These are phyloP conservation scores for Oegoconia quadripuncta DNA, from an alignment of 2,888 invertebrate genomes.

Conservation along the genomic window DNA sequence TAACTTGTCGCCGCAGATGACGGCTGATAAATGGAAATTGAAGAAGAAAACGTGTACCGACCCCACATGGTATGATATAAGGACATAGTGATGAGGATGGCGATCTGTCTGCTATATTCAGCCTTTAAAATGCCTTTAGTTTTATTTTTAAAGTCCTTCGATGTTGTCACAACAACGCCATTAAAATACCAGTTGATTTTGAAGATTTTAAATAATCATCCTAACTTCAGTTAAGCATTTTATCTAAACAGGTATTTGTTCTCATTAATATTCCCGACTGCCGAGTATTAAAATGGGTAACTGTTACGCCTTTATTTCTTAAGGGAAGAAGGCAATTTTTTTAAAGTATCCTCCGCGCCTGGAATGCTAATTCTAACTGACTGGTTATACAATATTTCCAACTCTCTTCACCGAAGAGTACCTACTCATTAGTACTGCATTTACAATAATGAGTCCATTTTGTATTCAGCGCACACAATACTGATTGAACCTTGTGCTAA, in stretches of 20 bases:
- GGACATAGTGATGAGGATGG: too few relatives aligned
- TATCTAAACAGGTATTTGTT: slow-evolving; percentile 4
- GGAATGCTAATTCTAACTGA: slow-evolving; percentile 44
- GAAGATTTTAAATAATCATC: too few relatives aligned
- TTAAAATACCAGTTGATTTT: too few relatives aligned
- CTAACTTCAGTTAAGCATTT: slow-evolving; percentile 2
- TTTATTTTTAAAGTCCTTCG: too few relatives aligned
- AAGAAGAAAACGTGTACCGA: too few relatives aligned
- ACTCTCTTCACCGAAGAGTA: slow-evolving; percentile 32
- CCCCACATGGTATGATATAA: too few relatives aligned
- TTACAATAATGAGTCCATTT: slow-evolving; percentile 37
- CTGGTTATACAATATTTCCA: slow-evolving; percentile 35
- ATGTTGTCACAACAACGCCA: too few relatives aligned
- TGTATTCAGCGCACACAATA: slow-evolving; percentile 24
- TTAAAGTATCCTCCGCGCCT: slow-evolving; percentile 36
- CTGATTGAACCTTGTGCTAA: slow-evolving; percentile 17
- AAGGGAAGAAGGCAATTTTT: slow-evolving; percentile 40
- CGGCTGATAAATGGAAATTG: too few relatives aligned
- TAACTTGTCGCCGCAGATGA: too few relatives aligned
- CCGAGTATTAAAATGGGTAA: slow-evolving; percentile 42
- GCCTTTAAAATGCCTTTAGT: too few relatives aligned
- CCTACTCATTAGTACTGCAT: slow-evolving; percentile 20
- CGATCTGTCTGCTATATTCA: too few relatives aligned
- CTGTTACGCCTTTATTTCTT: slow-evolving; percentile 48
- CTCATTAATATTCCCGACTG: slow-evolving; percentile 44